Evolutionary conservation across 2,113 vertebrate species (phyloP).

Genomic region (Propithecus coquereli): DNA sequence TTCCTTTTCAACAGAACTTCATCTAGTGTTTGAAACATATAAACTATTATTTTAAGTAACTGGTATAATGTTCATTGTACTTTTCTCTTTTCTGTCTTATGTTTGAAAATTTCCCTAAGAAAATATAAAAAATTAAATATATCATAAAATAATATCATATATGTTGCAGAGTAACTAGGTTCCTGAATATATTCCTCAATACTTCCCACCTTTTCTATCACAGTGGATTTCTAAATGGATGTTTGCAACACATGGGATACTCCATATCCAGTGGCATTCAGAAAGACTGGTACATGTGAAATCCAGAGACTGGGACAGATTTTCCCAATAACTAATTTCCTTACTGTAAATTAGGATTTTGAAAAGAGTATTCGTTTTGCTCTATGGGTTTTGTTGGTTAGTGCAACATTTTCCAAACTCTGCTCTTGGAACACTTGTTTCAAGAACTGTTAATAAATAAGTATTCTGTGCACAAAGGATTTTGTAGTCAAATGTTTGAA

Average conservation of each 20-base stretch:
- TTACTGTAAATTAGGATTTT: constrained; percentile 8
- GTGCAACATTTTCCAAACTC: constrained; percentile 2
- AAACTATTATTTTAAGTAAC: constrained; percentile 35
- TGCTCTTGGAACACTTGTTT: constrained; percentile 15
- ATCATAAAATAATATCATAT: constrained; percentile 9
- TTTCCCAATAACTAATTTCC: constrained; percentile 25
- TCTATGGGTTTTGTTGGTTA: neutral
- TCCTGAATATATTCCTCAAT: neutral
- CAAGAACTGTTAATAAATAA: constrained; percentile 6
- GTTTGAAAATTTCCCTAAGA: neutral
- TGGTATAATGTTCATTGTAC: neutral
- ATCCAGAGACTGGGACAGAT: neutral
- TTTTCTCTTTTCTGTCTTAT: neutral
- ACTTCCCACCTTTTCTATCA: neutral
- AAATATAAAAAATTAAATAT: neutral
- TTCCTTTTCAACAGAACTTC: neutral
- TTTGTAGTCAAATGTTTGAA: constrained; percentile 30
- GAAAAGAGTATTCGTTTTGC: constrained; percentile 25
- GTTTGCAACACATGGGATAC: neutral
- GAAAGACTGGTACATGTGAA: constrained; percentile 17
- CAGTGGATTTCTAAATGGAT: neutral
- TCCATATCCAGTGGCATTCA: neutral
- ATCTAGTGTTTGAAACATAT: neutral
- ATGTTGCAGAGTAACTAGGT: neutral
- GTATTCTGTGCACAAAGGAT: constrained; percentile 1